Percentiles rank a stretch among this genome's conserved stretches.
Conservation (phyloP, 2,797 vertebrate species). For the Dryobates pubescens region DNA sequence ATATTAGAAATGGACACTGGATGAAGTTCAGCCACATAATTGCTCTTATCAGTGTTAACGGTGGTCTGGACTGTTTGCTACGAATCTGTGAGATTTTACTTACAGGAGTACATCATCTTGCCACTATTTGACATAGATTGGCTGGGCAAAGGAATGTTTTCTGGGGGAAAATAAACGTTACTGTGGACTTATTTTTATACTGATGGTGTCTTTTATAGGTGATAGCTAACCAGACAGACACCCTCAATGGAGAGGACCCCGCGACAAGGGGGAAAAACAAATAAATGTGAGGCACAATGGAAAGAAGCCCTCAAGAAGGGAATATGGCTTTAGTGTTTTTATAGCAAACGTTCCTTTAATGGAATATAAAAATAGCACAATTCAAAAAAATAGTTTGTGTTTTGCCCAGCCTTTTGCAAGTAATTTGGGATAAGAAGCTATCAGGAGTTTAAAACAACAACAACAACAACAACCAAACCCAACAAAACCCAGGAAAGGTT, state of each 20-base stretch:
- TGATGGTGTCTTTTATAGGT: conserved; percentile 72
- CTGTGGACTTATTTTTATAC: conserved; percentile 70
- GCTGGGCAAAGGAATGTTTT: conserved; percentile 78
- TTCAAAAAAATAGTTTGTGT: conserved; percentile 55
- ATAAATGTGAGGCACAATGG: conserved; percentile 51
- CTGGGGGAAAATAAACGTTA: conserved; percentile 71
- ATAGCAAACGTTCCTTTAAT: conserved; percentile 61
- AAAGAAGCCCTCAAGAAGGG: conserved; percentile 64
- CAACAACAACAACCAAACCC: background rate
- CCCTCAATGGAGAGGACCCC: conserved; percentile 52
- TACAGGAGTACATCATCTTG: conserved; percentile 77
- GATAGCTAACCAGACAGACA: conserved; percentile 61
- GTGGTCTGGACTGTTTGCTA: conserved; percentile 83
- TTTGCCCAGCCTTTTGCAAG: conserved; percentile 84
- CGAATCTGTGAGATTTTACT: conserved; percentile 85
- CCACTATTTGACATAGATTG: conserved; percentile 79
- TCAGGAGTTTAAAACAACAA: conserved; percentile 77
- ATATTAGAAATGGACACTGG: conserved; percentile 76
- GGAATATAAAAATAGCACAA: conserved; percentile 66
- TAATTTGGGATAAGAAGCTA: conserved; percentile 82
- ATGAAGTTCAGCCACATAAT: conserved; percentile 75
- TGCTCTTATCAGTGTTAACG: conserved; percentile 80
- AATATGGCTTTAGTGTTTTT: conserved; percentile 73
- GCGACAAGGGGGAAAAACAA: conserved; percentile 7
- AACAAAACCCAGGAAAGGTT: conserved; percentile 30